Base-by-base conservation (phyloP, 2,797 vertebrate genomes). In the Novumbra hubbsi region DNA sequence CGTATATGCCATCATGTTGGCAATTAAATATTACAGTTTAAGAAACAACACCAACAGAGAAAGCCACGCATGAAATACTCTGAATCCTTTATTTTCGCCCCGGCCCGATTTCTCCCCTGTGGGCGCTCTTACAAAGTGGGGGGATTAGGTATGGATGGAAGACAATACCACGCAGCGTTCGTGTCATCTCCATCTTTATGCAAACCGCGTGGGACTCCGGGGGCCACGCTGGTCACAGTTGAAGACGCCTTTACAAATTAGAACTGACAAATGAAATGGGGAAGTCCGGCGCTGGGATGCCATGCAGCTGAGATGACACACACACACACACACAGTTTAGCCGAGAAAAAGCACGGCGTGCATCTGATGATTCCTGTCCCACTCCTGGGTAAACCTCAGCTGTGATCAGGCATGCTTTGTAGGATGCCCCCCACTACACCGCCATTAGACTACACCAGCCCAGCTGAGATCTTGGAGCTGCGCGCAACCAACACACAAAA, bases 181-280 rank as follows among this genome's bases (percentile, higher is more conserved):
- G 81, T 76, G 77, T 30, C 74, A 76, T 76, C 82, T 81, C 80
- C 8, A 83, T 80, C 83, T 87, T 87, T 79, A 85, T 88, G 81
- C 78, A 84, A 86, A 85, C 78, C 60, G 72, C 70, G 82, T 73
- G 73, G 81, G 80, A 80, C 81, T 83, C 79, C 2, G 38, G 24
- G 16, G 30, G 49, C 76, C 30, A 69, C 21, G 73, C 65, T 19
- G 74, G 82, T 81, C 85, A 81, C 82, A 79, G 74, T 80, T 84
- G 80, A 81, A 82, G 78, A 85, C 84, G 86, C 84, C 83, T 86
- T 86, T 75, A 84, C 85, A 85, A 88, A 90, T 85, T 78, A 82
- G 27, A 76, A 78, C 82, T 81, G 85, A 88, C 87, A 81, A 77
- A 74, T 71, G 68, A 84, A 83, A 75, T 32, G 78, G 66, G 71